Base-by-base conservation (phyloP, 2,888 invertebrate species). In the Philereme vetulata region DNA sequence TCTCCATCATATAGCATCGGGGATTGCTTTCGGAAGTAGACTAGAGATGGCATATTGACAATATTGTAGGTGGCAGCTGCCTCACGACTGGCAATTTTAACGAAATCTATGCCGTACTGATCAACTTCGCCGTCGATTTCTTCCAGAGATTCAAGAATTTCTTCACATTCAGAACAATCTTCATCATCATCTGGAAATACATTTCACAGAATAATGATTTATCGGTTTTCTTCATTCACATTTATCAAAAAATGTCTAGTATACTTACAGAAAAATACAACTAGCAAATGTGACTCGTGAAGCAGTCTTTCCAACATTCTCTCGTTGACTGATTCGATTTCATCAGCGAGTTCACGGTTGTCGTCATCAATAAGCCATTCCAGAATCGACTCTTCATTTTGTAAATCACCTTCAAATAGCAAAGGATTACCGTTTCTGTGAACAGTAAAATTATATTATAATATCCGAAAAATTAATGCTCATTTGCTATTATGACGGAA, bases 101-200 rank as follows among this genome's bases (percentile, higher is more conserved):
- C 98, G 85, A 98, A 98, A 84, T 98, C 98, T 70, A 98, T 98
- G n/a, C 97, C 97, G 80, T 95, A 97, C 73, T 96, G 94, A 85
- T 98, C 98, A 0, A 98, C 97, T 90, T 98, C 98, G 38, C 98
- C 98, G 77, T 99, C 98, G 70, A 99, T 98, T 82, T 97, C 96
- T 86, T 98, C 98, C 44, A 98, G 87, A 64, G 97, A 95, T 82
- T 97, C 96, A 48, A 98, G 93, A 56, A 98, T 98, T 81, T 97
- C 97, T 69, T 96, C 95, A 79, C 98, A 98, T 83, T 97, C 97
- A 9, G 96, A 95, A 84, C 98, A 98, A 77, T 98, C 96, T 73
- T 97, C 96, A 76, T 97, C 97, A 78, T 97, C 98, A 71, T 90
- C 90, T 90, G 64, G 34, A 77, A 82, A 42, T 44, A 44, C 8